Conservation (phyloP, 2,888 invertebrate genomes). For the Drosophila cognata region DNA sequence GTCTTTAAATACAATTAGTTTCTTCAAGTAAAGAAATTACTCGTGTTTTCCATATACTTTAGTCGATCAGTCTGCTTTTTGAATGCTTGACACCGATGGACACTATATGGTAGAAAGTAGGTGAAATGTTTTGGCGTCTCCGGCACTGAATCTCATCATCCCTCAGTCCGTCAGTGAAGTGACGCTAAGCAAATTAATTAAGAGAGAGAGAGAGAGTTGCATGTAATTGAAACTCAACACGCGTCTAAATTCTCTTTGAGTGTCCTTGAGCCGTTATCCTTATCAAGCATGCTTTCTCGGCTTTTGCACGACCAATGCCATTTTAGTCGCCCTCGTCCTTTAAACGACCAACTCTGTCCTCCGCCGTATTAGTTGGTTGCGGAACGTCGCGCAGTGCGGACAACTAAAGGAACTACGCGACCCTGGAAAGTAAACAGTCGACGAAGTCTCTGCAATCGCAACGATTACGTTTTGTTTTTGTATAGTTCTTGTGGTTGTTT, state of each 20-base stretch:
- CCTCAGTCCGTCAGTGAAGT: background rate
- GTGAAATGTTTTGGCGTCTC: slow-evolving; percentile 33
- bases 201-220: slow-evolving; percentile 5
- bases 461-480: slow-evolving; percentile 42
- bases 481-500: slow-evolving; percentile 30
- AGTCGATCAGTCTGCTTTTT: background rate
- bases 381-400: slow-evolving; percentile 77
- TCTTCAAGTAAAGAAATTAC: background rate
- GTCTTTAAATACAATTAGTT: background rate
- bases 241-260: slow-evolving; percentile 24
- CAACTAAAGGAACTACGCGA: slow-evolving; percentile 46
- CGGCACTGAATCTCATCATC: slow-evolving; percentile 12
- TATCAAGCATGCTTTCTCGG: slow-evolving; percentile 52
- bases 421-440: slow-evolving; percentile 8
- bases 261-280: slow-evolving; percentile 60
- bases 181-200: slow-evolving; percentile 16
- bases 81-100: background rate
- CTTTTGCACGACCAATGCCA: slow-evolving; percentile 48
- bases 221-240: slow-evolving; percentile 20
- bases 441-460: slow-evolving; percentile 38
- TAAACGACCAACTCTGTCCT: slow-evolving; percentile 48
- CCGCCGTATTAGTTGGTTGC: slow-evolving; percentile 71
- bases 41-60: background rate
- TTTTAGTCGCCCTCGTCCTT: slow-evolving; percentile 55
- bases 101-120: background rate